Base-by-base conservation (phyloP, 2,888 invertebrate genomes). In the Sphinx pinastri region DNA sequence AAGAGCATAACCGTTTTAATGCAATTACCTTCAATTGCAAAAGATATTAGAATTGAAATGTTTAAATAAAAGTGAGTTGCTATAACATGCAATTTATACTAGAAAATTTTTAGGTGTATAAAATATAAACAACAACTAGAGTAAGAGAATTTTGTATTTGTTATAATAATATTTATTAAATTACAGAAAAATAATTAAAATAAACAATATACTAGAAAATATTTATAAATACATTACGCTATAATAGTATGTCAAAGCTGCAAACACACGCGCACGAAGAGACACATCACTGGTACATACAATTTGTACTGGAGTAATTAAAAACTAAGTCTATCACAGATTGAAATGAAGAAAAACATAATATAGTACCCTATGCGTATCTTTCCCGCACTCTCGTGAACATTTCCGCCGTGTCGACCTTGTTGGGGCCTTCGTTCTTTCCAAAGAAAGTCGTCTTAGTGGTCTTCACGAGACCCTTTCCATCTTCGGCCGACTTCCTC, bases 381-480 rank as follows among this genome's bases (percentile, higher is more conserved):
- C 93, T 84, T 8, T 93, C 93, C 0, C 94, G 87, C 55, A 94
- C 90, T 79, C 76, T 87, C 13, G 91, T 86, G 75, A 93, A 93
- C 90, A 93, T 93, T 74, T 94, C 94, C 2, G 89, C 92, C 55
- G 92, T 88, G 73, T 93, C 92, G 12, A 88, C 88, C 70, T 91
- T 90, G 72, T 94, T 88, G 0, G 92, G 78, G 4, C 89, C 92
- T 55, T 94, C 94, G 68, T 91, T 92, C 76, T 93, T 94, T 13
- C 95, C 95, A 79, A 95, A 95, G 81, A 94, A 95, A 0, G 95
- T 95, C 78, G 94, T 94, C 77, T 92, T 95, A 8, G 95, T 94
- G 12, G 95, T 95, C 81, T 93, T 95, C 69, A 95, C 80, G 71
- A 95, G 89, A 12, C 94, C 94, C 51, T 93, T 94, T 74, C 88